Evolutionary conservation across 2,888 invertebrate genomes (phyloP), one percentile per base, ranked within the genome.

Genomic region (Patella pellucida): DNA sequence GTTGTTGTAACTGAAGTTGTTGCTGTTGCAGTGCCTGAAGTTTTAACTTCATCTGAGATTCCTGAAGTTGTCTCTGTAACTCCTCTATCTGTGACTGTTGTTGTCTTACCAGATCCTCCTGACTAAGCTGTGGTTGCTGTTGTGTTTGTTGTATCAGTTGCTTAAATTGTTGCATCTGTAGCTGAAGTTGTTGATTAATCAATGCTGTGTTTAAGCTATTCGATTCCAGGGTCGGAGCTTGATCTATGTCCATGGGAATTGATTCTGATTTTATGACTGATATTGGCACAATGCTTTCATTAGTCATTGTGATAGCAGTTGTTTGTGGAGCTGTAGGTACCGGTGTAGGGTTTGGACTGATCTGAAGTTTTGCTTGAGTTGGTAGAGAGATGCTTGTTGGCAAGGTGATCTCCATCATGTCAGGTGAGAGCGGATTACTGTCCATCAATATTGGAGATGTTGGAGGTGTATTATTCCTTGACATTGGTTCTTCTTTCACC

Each of bases 61-160:
- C 86, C 73, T 88, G 85, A 68, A 89, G 78, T 79, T 87, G 95
- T 3, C 96, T 92, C 89, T 97, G 96, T 69, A 97, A 92, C 87
- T 96, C 96, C 87, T 96, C 95, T 83, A 97, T 97, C 90, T 95
- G 95, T 74, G 95, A 94, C 86, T 95, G 94, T 89, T 97, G 97
- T 86, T 96, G 95, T 71, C 84, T 79, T n/a, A 90, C 82, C 74
- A 90, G 79, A 41, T 90, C 88, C 75, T 86, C 87, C 41, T 84
- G 82, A 31, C 71, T 75, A 68, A 52, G 85, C 41, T 79, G 83
- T 15, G 83, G 79, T 52, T 86, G 84, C 56, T 77, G 79, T 52
- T 79, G 77, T 0, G 79, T 67, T 68, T 78, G 79, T 41, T 81
- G 79, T n/a, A 78, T 72, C 68, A 81, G 79, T 16, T 75, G 74